Base-by-base conservation (phyloP, 2,888 invertebrate species). In the Xestobium rufovillosum region DNA sequence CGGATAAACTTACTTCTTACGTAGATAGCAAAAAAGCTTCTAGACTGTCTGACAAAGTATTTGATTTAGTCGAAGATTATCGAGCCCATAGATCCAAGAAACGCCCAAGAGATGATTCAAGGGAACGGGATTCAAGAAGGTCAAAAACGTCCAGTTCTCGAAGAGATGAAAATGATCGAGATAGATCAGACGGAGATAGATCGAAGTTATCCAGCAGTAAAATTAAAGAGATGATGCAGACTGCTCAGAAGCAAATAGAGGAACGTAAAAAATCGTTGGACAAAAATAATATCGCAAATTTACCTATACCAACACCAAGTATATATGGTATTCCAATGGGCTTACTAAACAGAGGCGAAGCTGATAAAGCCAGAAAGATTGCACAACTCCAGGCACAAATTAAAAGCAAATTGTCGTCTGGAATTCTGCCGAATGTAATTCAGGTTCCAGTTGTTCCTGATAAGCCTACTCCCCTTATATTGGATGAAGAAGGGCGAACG, bases 301-400 rank as follows among this genome's bases (percentile, higher is more conserved):
- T 59, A 15, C 57, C 52, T 36, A 61, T 64, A 31, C 61, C 65
- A 16, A 56, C 63, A 26, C 59, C 66, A 3, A 57, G 60, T 48
- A 66, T 68, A 41, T 65, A 66, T 41, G 66, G 65, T 11, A 57
- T 63, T 26, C 63, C 65, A 33, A 56, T 63, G 39, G 61, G 63
- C 43, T 57, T 55, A 53, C 58, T 75, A 17, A 77, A 73, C 51
- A 71, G 75, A 44, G 76, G 75, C 31, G 79, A 80, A 59, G 70
- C 75, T 33, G 91, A 92, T 51, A 92, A 94, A 59, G 90, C 90
- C 26, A 74, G 81, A 44, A 86, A 90, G 64, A 86, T 95, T 39
- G 90, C 90, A 0, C 90, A 91, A 40, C 69, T 96, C 2, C 92
- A 94, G 61, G 89, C 90, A 0, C 84, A 91, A 68, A 94, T 96